Evolutionary conservation across 2,113 vertebrate species (phyloP).

Genomic region (Marmota monax): DNA sequence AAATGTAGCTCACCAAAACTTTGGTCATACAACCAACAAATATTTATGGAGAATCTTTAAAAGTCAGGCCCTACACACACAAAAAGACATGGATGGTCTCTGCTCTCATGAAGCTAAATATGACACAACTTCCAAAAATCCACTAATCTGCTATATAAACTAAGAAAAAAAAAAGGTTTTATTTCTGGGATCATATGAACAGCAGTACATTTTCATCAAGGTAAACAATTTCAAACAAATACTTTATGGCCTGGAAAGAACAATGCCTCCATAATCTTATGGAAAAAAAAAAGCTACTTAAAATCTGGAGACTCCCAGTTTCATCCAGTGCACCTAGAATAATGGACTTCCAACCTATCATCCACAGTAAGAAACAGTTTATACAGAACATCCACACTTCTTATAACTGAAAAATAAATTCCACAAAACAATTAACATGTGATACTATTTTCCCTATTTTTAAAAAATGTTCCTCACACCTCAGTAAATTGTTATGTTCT

Average conservation of each 20-base stretch:
- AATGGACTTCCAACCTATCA: neutral
- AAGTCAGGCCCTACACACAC: neutral
- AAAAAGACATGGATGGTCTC: neutral
- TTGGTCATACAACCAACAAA: neutral
- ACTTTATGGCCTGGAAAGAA: neutral
- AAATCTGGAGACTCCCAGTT: neutral
- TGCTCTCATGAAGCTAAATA: neutral
- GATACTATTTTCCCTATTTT: slow-evolving; percentile 17
- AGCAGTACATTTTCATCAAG: slow-evolving; percentile 5
- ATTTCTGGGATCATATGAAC: slow-evolving; percentile 11
- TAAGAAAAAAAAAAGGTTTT: neutral
- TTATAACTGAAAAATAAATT: slow-evolving; percentile 5
- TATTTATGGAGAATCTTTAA: slow-evolving; percentile 14
- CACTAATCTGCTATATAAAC: neutral
- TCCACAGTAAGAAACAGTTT: slow-evolving; percentile 24
- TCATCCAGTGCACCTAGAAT: neutral
- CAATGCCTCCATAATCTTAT: neutral
- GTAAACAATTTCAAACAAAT: slow-evolving; percentile 37
- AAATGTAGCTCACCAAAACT: neutral
- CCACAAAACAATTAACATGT: slow-evolving; percentile 27
- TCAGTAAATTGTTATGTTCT: slow-evolving; percentile 7
- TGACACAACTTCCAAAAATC: neutral
- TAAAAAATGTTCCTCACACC: neutral
- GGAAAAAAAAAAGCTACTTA: neutral
- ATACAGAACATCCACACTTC: neutral